Conservation (phyloP, 2,888 invertebrate species). For the Dryococelus australis region DNA sequence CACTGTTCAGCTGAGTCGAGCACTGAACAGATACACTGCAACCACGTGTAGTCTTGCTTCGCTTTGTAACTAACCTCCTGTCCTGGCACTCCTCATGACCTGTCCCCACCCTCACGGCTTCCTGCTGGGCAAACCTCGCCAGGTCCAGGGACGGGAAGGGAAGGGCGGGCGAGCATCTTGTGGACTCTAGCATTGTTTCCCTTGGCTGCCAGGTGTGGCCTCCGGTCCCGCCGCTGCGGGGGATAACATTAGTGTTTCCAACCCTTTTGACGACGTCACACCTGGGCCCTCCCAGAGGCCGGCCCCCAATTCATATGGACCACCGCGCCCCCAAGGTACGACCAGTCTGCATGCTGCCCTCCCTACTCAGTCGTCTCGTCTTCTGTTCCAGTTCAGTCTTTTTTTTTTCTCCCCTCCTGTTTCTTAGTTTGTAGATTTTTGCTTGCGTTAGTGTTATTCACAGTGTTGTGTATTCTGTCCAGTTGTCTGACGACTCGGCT, state of each 20-base stretch:
- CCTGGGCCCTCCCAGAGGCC: conserved; percentile 62
- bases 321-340: conserved; percentile 56
- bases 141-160: background rate
- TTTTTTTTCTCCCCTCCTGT: conserved; percentile 5
- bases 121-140: background rate
- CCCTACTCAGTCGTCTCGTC: conserved; percentile 36
- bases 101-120: too few relatives aligned
- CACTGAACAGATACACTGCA: conserved; percentile 1
- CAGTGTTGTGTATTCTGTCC: conserved; percentile 4
- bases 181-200: conserved; percentile 13
- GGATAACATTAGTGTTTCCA: conserved; percentile 85
- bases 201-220: conserved; percentile 46
- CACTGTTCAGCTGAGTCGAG: conserved; percentile 1
- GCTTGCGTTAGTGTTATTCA: background rate
- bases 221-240: conserved; percentile 57
- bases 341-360: conserved; percentile 32
- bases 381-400: conserved; percentile 27
- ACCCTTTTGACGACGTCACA: conserved; percentile 84
- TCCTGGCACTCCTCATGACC: background rate
- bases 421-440: conserved; percentile 18
- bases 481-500: background rate
- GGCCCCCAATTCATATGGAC: conserved; percentile 57
- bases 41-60: background rate
- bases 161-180: too few relatives aligned
- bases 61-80: background rate